phyloP scores from a whole-genome alignment of 2,888 invertebrate genomes.

The Drosophila bunnanda region DNA sequence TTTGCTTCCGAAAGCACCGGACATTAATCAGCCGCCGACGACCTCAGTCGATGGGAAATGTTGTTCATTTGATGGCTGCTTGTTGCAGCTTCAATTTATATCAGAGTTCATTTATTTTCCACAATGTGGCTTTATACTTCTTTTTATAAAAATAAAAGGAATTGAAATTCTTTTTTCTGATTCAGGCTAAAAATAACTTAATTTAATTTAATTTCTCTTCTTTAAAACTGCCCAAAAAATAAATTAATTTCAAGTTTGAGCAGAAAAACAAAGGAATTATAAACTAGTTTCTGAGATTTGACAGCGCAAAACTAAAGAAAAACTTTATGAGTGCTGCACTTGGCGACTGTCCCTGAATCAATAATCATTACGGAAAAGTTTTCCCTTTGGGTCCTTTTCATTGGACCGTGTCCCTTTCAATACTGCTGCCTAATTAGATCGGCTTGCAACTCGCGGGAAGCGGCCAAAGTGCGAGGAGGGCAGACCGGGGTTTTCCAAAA shows the following conservation, averaged over 20 bases:
- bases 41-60: slow-evolving; percentile 31
- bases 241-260: not conserved
- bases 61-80: slow-evolving; percentile 37
- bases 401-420: slow-evolving; percentile 20
- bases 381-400: slow-evolving; percentile 15
- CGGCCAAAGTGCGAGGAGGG: slow-evolving; percentile 11
- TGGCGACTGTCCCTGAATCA: slow-evolving; percentile 44
- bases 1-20: slow-evolving; percentile 45
- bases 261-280: slow-evolving; percentile 3
- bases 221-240: not conserved
- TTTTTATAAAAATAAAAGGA: no score
- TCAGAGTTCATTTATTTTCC: slow-evolving; percentile 30
- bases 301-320: slow-evolving; percentile 11
- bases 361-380: slow-evolving; percentile 66
- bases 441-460: slow-evolving; percentile 20
- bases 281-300: slow-evolving; percentile 3
- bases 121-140: not conserved
- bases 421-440: slow-evolving; percentile 40
- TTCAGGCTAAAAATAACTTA: not conserved
- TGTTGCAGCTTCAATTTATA: slow-evolving; percentile 28
- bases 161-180: no score
- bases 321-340: slow-evolving; percentile 9
- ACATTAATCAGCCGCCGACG: slow-evolving; percentile 61
- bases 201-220: not conserved
- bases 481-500: not conserved